These are phyloP conservation scores for Limnephilus lunatus DNA, from an alignment of 2,888 invertebrate species.

Conservation along the genomic window DNA sequence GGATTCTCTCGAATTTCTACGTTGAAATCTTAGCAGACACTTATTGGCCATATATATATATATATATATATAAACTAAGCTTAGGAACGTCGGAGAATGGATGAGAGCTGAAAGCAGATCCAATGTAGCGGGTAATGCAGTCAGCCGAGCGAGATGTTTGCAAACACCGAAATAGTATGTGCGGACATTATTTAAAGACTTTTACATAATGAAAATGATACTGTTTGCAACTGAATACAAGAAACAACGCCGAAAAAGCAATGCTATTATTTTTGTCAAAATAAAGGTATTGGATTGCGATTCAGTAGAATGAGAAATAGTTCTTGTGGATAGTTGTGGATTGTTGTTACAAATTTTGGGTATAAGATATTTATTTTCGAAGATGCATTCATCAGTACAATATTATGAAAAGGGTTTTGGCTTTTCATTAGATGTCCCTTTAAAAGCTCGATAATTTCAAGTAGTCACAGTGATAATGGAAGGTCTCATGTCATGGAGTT, in stretches of 20 bases:
- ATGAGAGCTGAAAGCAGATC: neutral
- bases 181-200: neutral
- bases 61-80: neutral
- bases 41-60: neutral
- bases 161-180: neutral
- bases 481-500: no score
- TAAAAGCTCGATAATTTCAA: no score
- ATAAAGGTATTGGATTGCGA: neutral
- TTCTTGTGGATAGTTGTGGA: neutral
- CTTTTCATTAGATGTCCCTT: neutral
- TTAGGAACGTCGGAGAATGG: neutral
- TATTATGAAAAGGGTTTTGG: no score
- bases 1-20: neutral
- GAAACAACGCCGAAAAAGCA: neutral
- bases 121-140: neutral
- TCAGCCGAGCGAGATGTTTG: neutral
- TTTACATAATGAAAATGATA: neutral
- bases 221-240: neutral
- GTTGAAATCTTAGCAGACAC: neutral
- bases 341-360: neutral
- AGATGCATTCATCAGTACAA: neutral
- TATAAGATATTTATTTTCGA: neutral
- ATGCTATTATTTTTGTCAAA: neutral
- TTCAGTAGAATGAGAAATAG: neutral
- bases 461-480: no score